These are phyloP conservation scores for Limnothrissa miodon DNA, from an alignment of 2,113 vertebrate genomes.

Conservation along the genomic window DNA sequence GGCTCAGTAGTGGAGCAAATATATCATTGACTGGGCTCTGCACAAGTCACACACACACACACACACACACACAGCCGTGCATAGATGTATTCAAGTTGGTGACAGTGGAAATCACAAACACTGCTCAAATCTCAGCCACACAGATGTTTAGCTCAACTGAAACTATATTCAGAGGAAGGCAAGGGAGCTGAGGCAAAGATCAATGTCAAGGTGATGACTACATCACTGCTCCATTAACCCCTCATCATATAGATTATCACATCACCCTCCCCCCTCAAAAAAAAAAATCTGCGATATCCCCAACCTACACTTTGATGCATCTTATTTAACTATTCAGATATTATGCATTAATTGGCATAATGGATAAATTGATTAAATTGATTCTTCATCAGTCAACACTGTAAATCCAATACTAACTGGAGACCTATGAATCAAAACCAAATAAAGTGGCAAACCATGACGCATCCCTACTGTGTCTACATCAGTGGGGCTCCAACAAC, in stretches of 20 bases:
- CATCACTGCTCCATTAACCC: neutral
- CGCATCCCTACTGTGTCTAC: neutral
- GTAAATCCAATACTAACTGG: neutral
- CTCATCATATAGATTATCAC: neutral
- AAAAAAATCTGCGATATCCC: constrained; percentile 26
- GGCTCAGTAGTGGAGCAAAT: constrained; percentile 13
- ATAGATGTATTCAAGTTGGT: neutral
- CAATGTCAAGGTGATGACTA: neutral
- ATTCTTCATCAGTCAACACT: neutral
- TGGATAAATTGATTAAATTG: neutral
- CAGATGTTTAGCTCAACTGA: neutral
- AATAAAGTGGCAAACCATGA: neutral
- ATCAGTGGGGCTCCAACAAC: neutral
- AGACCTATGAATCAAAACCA: neutral
- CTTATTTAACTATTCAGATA: neutral
- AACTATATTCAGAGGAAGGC: constrained; percentile 42
- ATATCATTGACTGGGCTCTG: neutral
- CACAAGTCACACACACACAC: neutral
- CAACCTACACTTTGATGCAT: neutral
- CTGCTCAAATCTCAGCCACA: neutral
- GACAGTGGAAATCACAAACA: neutral
- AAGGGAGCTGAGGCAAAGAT: constrained; percentile 37
- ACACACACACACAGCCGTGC: constrained; percentile 11
- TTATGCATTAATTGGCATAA: too few species aligned
- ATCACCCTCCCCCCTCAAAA: constrained; percentile 2